Evolutionary conservation across 2,888 invertebrate genomes (phyloP).

Genomic region (Plebejus melissa): DNA sequence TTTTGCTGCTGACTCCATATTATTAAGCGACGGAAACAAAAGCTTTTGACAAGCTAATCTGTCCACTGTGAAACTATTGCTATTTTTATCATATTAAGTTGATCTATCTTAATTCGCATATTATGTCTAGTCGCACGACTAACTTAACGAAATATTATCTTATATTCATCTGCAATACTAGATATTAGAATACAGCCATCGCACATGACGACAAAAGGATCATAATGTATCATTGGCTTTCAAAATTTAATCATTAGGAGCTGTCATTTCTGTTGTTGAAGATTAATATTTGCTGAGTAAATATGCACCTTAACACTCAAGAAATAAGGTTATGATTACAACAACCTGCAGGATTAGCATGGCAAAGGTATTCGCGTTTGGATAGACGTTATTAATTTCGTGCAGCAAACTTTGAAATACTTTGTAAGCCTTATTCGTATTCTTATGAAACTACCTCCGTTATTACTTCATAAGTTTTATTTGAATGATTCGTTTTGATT

Average conservation of each 20-base stretch:
- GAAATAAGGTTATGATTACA: background rate
- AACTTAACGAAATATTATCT: too few relatives aligned
- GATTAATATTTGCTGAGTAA: background rate
- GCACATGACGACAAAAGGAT: too few relatives aligned
- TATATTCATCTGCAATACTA: too few relatives aligned
- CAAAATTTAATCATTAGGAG: background rate
- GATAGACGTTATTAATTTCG: slow-evolving; percentile 8
- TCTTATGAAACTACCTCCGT: background rate
- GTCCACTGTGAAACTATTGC: too few relatives aligned
- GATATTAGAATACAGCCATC: too few relatives aligned
- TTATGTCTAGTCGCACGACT: too few relatives aligned
- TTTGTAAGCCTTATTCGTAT: background rate
- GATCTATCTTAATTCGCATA: too few relatives aligned
- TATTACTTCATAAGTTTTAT: background rate
- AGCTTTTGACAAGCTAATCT: too few relatives aligned
- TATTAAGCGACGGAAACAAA: too few relatives aligned
- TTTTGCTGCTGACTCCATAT: too few relatives aligned
- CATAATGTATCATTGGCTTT: background rate
- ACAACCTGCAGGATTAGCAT: background rate
- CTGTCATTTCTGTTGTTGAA: background rate
- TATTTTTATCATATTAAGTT: too few relatives aligned
- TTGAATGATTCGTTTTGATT: background rate
- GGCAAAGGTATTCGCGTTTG: slow-evolving; percentile 15
- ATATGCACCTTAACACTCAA: background rate
- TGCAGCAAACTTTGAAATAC: slow-evolving; percentile 15